Evolutionary conservation across 2,113 vertebrate species (phyloP).

Genomic region (Turdus rufiventris): DNA sequence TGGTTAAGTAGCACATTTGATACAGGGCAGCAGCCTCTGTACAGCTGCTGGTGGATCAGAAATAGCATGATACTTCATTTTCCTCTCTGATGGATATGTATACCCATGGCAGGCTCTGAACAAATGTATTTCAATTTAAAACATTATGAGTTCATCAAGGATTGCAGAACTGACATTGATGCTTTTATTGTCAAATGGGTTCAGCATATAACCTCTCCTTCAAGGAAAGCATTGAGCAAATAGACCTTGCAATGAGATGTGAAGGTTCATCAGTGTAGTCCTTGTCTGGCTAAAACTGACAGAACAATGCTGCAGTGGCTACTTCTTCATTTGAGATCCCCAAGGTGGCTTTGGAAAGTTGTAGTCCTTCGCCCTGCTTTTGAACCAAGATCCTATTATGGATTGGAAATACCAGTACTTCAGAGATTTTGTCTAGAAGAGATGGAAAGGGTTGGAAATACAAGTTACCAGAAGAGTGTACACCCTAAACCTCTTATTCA

Average conservation of each 20-base stretch:
- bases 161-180: background rate
- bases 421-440: background rate
- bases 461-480: background rate
- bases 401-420: background rate
- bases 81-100: background rate
- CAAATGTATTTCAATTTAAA: conserved; percentile 26
- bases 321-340: background rate
- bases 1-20: background rate
- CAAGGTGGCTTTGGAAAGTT: background rate
- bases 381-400: background rate
- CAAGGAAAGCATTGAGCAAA: conserved; percentile 3
- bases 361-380: background rate
- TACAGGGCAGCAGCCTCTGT: background rate
- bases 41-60: background rate
- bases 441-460: background rate
- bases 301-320: background rate
- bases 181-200: background rate
- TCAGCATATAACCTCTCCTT: background rate
- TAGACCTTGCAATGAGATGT: background rate
- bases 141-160: conserved; percentile 1
- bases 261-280: background rate
- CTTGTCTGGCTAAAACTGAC: background rate
- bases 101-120: background rate
- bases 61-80: background rate
- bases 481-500: background rate